Base-by-base conservation (phyloP, 2,113 vertebrate genomes). In the Sprattus sprattus region DNA sequence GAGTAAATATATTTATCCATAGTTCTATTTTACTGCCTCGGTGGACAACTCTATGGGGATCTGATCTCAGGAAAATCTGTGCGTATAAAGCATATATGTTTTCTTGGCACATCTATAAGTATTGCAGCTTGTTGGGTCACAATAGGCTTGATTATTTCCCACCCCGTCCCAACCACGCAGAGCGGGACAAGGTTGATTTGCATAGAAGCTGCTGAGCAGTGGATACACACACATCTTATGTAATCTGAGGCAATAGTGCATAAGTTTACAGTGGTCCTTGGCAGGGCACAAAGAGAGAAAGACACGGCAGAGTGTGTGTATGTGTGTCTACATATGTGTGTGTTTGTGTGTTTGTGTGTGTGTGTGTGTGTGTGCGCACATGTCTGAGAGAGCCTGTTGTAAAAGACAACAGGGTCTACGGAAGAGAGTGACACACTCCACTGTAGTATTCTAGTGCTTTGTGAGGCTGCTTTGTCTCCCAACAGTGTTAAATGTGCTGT, bases 331-430 rank as follows among this genome's bases (percentile, higher is more conserved):
- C 39, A 3, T 75, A 10, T 32, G 67, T 92, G 89, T 89, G 89
- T 88, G 87, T 85, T 88, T 81, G n/a, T 32, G 64, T 71, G 25
- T 71, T 87, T 83, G 84, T 89, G 64, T 44, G 32, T 78, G 71
- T 78, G 71, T 78, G 71, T 75, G 67, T 75, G 28, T 75, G 28
- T 75, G 67, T 75, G 28, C 39, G 28, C 2, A 32, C 71, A 78
- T 92, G 89, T 89, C 89, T 89, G 87, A 85, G 89, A 82, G 71
- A 75, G 28, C 71, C 89, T 84, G 85, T 89, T 90, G 90, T 89
- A 88, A 78, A 86, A 84, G 44, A 88, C 83, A 90, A 86, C 83
- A 89, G 85, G 84, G 75, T 89, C 4, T 49, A 64, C 75, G 71
- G 45, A 75, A 64, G 39, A 52, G 49, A 3, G 47, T 83, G 57